Base-by-base conservation (phyloP, 1,140 invertebrate genomes). In the Tetragnatha versicolor region DNA sequence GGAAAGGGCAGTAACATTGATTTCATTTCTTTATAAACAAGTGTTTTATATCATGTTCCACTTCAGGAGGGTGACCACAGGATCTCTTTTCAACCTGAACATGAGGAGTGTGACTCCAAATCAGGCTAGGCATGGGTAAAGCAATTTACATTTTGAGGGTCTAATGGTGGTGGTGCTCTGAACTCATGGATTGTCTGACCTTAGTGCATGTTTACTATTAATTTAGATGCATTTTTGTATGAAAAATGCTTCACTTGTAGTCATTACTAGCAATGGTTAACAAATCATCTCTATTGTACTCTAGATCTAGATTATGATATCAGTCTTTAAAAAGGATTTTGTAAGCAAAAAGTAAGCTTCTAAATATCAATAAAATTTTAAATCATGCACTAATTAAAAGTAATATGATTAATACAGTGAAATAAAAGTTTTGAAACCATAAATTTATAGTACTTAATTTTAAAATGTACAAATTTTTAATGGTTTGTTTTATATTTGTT, bases 31-130 rank as follows among this genome's bases (percentile, higher is more conserved):
- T 25, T 25, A 25, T 33, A 17, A 20, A 61, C 35, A 17, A 65
- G 9, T 73, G n/a, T 47, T 45, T 49, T 14, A 31, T 49, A 27
- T 20, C 25, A 22, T 73, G 37, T 79, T 55, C 73, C 58, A 82
- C 61, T 66, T 42, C 80, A 81, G 73, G 61, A 25, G 66, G 39
- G 39, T 68, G 29, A 79, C 79, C 47, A 81, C 63, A 80, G 84
- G 84, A 53, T 84, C 84, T 20, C 80, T 85, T 22, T 79, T 84
- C 66, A 85, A 85, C 73, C 81, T 85, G 83, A 83, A 85, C 82
- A 82, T 83, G 78, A 82, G 82, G 81, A 78, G 81, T 51, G 53
- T 81, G 5, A 65, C 72, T 33, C 80, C 82, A 25, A 76, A 80
- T 81, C 80, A 79, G 39, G 25, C 81, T 25, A 83, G 83, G 55